Evolutionary conservation across 2,797 vertebrate species (phyloP).

Genomic region (Ataeniobius toweri): DNA sequence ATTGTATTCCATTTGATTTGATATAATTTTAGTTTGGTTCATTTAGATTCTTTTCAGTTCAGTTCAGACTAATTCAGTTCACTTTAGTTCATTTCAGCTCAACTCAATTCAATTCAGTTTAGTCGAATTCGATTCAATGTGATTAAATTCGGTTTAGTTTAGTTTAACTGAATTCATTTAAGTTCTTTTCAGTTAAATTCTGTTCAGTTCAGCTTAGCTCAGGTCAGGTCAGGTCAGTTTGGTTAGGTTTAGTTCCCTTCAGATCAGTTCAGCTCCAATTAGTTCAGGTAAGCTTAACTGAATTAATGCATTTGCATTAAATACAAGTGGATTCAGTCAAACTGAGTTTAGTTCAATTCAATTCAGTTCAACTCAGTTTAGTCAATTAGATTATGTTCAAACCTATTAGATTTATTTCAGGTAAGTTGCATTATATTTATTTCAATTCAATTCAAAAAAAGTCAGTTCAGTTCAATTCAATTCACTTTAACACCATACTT

Average conservation of each 20-base stretch:
- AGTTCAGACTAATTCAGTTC: not conserved
- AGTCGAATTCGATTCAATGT: not conserved
- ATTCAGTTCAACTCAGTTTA: not conserved
- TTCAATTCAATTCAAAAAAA: too few species aligned
- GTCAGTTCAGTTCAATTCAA: not conserved
- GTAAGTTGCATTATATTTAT: not conserved
- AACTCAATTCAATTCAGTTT: slow-evolving; percentile 3
- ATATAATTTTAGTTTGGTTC: not conserved
- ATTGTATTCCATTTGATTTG: not conserved
- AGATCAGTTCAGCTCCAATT: not conserved
- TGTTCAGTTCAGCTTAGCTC: not conserved
- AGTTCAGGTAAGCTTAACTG: not conserved
- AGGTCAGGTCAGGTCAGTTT: not conserved
- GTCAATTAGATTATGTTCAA: not conserved
- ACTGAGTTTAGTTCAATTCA: not conserved
- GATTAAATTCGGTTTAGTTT: not conserved
- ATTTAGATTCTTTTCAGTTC: not conserved
- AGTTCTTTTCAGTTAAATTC: not conserved
- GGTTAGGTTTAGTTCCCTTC: not conserved
- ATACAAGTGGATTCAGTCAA: not conserved
- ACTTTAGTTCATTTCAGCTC: not conserved
- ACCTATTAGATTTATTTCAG: not conserved
- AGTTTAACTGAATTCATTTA: not conserved
- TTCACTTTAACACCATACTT: not conserved
- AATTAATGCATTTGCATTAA: not conserved